Evolutionary conservation across 2,888 invertebrate genomes (phyloP).

Genomic region (Labia minor): DNA sequence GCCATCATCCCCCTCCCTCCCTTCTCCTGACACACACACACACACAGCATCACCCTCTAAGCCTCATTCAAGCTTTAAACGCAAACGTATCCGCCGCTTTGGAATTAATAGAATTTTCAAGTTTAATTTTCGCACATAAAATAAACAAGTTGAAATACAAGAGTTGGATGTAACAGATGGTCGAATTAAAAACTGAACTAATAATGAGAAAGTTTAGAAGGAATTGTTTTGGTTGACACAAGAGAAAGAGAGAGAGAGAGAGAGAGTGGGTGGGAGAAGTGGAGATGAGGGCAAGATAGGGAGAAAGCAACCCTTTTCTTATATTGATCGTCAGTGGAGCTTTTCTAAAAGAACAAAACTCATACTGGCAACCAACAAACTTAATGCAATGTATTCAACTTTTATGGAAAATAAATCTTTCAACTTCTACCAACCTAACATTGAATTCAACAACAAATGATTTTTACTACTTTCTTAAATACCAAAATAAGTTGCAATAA

Average conservation of each 20-base stretch:
- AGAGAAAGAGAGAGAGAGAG: not conserved
- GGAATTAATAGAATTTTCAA: slow-evolving; percentile 13
- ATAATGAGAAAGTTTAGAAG: slow-evolving; percentile 13
- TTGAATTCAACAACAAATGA: too few relatives aligned
- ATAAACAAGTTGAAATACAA: slow-evolving; percentile 13
- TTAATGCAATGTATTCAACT: too few relatives aligned
- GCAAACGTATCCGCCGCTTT: slow-evolving; percentile 13
- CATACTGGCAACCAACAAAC: not conserved
- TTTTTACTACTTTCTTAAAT: too few relatives aligned
- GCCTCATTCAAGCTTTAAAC: slow-evolving; percentile 8
- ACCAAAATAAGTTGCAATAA: too few relatives aligned
- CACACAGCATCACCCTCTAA: not conserved
- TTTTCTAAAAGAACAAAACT: not conserved
- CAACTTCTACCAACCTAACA: too few relatives aligned
- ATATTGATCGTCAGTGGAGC: not conserved
- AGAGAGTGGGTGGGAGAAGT: not conserved
- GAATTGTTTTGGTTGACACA: slow-evolving; percentile 13
- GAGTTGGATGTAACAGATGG: slow-evolving; percentile 8
- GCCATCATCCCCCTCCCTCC: not conserved
- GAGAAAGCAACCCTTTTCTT: slow-evolving; percentile 13
- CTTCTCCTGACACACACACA: too few relatives aligned
- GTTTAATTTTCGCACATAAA: slow-evolving; percentile 13
- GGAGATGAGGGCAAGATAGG: not conserved
- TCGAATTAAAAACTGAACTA: slow-evolving; percentile 13
- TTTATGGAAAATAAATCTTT: too few relatives aligned